phyloP scores from a whole-genome alignment of 2,797 vertebrate genomes.

The Nasua narica region DNA sequence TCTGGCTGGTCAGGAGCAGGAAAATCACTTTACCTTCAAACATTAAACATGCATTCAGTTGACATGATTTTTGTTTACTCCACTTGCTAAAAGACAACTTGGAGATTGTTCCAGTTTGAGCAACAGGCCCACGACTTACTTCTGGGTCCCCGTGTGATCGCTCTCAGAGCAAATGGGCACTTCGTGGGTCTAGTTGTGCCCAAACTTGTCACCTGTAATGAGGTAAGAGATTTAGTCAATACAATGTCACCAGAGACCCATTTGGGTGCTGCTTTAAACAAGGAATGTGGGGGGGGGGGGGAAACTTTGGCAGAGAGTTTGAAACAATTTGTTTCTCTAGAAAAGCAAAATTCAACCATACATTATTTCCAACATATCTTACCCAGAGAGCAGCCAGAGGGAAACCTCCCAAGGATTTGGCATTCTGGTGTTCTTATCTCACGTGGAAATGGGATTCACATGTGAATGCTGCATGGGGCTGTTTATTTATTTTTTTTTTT shows the following conservation, averaged over 20 bases:
- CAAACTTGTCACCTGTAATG: constrained; percentile 30
- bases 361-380: constrained; percentile 18
- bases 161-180: constrained; percentile 51
- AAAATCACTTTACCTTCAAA: constrained; percentile 70
- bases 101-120: constrained; percentile 62
- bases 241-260: not conserved
- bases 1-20: constrained; percentile 22
- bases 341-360: not conserved
- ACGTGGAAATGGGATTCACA: not conserved
- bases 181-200: constrained; percentile 34
- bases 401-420: constrained; percentile 17
- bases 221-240: constrained; percentile 1
- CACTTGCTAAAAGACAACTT: constrained; percentile 76
- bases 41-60: constrained; percentile 65
- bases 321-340: constrained; percentile 28
- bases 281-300: not conserved
- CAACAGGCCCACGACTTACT: constrained; percentile 47
- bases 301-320: not conserved
- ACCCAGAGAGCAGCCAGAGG: constrained; percentile 23
- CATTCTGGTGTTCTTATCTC: not conserved
- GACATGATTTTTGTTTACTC: constrained; percentile 79
- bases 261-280: constrained; percentile 27
- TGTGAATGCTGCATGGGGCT: not conserved
- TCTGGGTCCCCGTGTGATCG: constrained; percentile 51
- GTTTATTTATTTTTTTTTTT: not conserved